Evolutionary conservation across 2,113 vertebrate genomes (phyloP).

Genomic region (Myiozetetes cayanensis): DNA sequence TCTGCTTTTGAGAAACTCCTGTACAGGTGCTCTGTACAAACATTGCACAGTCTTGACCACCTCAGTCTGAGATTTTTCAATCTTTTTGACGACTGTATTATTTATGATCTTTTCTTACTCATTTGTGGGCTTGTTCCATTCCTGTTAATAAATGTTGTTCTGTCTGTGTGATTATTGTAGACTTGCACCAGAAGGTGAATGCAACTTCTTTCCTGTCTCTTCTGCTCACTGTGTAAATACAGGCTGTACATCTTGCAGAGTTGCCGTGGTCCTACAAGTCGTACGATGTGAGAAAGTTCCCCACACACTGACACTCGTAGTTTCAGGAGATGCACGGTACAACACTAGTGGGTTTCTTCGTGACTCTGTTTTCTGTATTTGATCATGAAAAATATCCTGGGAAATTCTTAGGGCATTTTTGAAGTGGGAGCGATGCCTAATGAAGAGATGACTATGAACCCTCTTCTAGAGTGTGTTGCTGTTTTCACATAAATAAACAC

Average conservation of each 20-base stretch:
- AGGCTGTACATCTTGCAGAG: constrained; percentile 22
- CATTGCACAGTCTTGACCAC: not conserved
- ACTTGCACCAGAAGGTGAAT: constrained; percentile 54
- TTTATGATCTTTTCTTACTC: constrained; percentile 55
- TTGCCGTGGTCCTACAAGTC: not conserved
- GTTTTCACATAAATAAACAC: constrained; percentile 47
- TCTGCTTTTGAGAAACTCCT: not conserved
- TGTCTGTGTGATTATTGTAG: constrained; percentile 81
- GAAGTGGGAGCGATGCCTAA: not conserved
- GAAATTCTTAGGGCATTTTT: not conserved
- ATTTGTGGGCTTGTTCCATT: constrained; percentile 70
- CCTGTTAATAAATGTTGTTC: constrained; percentile 83
- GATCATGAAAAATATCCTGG: not conserved
- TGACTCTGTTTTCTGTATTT: not conserved
- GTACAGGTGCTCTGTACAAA: constrained; percentile 32
- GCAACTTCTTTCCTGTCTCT: constrained; percentile 52
- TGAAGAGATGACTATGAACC: not conserved
- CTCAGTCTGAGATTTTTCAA: constrained; percentile 30
- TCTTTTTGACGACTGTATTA: constrained; percentile 62
- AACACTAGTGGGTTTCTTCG: not conserved
- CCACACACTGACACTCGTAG: not conserved
- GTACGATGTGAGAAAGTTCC: not conserved
- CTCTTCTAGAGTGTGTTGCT: constrained; percentile 13
- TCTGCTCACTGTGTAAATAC: constrained; percentile 27
- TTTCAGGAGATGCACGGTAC: accelerated